Percentiles rank a stretch among this genome's conserved stretches.
phyloP scores from a whole-genome alignment of 2,888 invertebrate species.

The Drosophila aldrichi region DNA sequence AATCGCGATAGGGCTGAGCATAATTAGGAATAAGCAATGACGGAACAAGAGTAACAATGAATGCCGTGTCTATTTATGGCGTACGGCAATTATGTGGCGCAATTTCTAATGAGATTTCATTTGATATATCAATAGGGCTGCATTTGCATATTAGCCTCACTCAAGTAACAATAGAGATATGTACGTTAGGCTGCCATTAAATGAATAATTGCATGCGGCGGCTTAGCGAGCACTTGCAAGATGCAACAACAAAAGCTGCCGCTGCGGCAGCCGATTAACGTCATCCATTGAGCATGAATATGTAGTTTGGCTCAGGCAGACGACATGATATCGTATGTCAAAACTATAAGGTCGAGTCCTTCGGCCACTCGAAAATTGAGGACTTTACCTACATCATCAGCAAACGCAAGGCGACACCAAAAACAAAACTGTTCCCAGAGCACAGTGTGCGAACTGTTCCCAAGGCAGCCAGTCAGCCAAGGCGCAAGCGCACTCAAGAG shows the following conservation, averaged over 20 bases:
- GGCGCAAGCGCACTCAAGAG: conserved; percentile 41
- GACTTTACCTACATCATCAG: conserved; percentile 77
- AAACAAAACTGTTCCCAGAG: conserved; percentile 34
- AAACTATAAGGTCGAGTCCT: conserved; percentile 79
- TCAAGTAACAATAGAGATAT: too few species aligned
- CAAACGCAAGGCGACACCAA: conserved; percentile 41
- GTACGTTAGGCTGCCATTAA: background rate
- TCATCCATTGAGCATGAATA: conserved; percentile 56
- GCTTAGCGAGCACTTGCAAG: conserved; percentile 26
- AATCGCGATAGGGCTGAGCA: background rate
- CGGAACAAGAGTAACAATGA: background rate
- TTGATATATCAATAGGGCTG: background rate
- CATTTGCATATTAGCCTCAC: background rate
- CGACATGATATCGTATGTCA: conserved; percentile 63
- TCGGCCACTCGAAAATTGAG: conserved; percentile 67
- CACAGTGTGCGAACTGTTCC: conserved; percentile 9
- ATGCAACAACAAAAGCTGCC: background rate
- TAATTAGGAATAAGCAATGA: background rate
- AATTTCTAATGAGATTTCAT: background rate
- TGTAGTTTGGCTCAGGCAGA: conserved; percentile 38
- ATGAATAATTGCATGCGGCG: conserved; percentile 20
- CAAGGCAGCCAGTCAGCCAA: conserved; percentile 8
- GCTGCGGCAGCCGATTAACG: conserved; percentile 61
- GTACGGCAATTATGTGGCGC: background rate
- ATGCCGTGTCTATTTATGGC: background rate